Evolutionary conservation across 2,888 invertebrate genomes (phyloP), one percentile per base, ranked within the genome.

Genomic region (Philopedon plagiatum): DNA sequence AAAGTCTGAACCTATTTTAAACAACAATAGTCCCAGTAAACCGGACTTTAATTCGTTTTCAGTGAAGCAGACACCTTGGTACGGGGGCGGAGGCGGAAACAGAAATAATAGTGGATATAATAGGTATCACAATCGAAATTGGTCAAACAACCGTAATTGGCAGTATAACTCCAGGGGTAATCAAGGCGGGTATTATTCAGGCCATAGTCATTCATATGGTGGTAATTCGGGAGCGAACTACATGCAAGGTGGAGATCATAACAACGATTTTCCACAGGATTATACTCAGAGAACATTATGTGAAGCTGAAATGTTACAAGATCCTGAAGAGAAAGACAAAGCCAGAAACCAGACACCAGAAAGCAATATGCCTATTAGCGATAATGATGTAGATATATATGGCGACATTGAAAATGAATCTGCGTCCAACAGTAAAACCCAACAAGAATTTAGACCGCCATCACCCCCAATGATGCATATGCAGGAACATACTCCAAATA

Each of bases 311-410:
- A 49, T 76, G 44, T 63, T 63, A 73, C 18, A 75, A 77, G 9
- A 78, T 76, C 13, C 75, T 64, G 51, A 77, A 76, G 64, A 75
- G 73, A 21, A 77, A 56, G 71, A 80, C 34, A 78, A 78, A n/a
- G n/a, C n/a, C n/a, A n/a, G n/a, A n/a, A n/a, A n/a, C 23, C 76
- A 80, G 51, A 69, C 63, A 26, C 73, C 77, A 5, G 54, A 15
- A 21, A 78, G 76, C 41, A 78, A 76, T 37, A 78, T 79, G 21
- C 76, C 78, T 13, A 77, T 73, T n/a, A 83, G 82, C 23, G 86
- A 86, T 15, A 86, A 86, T 1, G 90, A 90, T 73, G 86, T 89
- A 39, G 90, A 91, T 77, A 88, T 90, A 76, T 91, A 91, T 78
- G 89, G 90, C 74, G 90, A 91, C 75, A 89, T 90, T 49, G 80